Conservation (phyloP, 1,140 invertebrate genomes). For the Bombus fervidus region DNA sequence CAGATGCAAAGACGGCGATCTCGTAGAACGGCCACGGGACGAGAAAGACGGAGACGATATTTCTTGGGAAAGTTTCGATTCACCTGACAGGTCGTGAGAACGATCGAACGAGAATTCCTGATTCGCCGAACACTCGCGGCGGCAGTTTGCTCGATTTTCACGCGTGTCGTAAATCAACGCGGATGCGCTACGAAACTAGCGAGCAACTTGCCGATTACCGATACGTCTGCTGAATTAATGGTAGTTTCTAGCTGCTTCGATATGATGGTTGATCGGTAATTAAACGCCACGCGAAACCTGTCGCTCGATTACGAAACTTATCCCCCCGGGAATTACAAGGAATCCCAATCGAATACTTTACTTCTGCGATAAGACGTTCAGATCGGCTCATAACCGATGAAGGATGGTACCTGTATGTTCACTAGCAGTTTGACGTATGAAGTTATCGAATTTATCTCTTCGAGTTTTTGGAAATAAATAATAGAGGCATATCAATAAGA, state of each 20-base stretch:
- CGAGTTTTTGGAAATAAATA: background rate
- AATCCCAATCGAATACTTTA: background rate
- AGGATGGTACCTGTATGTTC: background rate
- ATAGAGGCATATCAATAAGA: background rate
- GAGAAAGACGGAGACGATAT: conserved; percentile 59
- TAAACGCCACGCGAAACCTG: background rate
- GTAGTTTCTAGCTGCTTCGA: background rate
- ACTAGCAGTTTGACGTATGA: background rate
- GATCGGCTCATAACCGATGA: too few species aligned
- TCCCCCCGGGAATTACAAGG: background rate
- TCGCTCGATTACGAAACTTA: background rate
- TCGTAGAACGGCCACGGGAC: background rate
- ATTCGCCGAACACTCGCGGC: conserved; percentile 45
- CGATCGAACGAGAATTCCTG: conserved; percentile 60
- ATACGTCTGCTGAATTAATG: conserved; percentile 27
- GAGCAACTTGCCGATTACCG: conserved; percentile 33
- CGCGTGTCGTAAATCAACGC: conserved; percentile 48
- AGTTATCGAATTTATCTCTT: background rate
- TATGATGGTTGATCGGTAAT: conserved; percentile 15
- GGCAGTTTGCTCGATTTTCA: conserved; percentile 40
- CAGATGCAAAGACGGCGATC: background rate
- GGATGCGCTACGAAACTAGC: conserved; percentile 8
- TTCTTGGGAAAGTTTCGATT: conserved; percentile 70
- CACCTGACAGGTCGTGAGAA: conserved; percentile 63
- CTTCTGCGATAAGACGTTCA: background rate